Conservation (phyloP, 2,113 vertebrate species). For the Cettia cetti region DNA sequence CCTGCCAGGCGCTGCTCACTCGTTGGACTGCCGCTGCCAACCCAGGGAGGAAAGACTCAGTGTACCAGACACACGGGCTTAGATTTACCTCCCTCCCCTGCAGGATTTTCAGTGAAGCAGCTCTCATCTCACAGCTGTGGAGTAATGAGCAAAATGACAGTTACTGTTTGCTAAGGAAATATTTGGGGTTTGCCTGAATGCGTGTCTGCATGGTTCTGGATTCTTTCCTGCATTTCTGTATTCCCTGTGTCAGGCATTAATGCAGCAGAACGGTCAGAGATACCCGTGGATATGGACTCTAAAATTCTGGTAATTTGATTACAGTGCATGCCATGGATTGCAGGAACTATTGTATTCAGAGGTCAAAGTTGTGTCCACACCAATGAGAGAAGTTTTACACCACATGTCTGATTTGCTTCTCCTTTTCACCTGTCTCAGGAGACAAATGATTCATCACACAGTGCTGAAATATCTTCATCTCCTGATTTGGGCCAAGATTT, state of each 20-base stretch:
- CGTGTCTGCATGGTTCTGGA: background rate
- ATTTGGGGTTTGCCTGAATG: background rate
- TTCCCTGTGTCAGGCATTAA: background rate
- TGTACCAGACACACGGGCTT: rapidly evolving
- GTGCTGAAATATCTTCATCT: conserved; percentile 5
- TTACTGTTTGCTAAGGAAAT: background rate
- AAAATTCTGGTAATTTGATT: background rate
- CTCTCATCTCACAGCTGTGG: background rate
- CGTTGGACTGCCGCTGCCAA: background rate
- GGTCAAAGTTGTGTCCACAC: background rate
- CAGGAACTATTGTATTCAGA: background rate
- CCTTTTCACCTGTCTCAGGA: conserved; percentile 14
- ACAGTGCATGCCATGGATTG: background rate
- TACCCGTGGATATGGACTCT: background rate
- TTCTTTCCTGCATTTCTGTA: background rate
- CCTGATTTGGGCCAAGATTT: background rate
- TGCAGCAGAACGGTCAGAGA: rapidly evolving
- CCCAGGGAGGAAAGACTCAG: background rate
- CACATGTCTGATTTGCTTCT: background rate
- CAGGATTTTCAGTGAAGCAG: background rate
- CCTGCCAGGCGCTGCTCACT: background rate
- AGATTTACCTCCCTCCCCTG: background rate
- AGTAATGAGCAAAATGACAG: background rate
- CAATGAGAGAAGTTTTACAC: background rate
- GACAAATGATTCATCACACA: background rate